Evolutionary conservation across 2,888 invertebrate genomes (phyloP).

Genomic region (Ypsolopha scabrella): DNA sequence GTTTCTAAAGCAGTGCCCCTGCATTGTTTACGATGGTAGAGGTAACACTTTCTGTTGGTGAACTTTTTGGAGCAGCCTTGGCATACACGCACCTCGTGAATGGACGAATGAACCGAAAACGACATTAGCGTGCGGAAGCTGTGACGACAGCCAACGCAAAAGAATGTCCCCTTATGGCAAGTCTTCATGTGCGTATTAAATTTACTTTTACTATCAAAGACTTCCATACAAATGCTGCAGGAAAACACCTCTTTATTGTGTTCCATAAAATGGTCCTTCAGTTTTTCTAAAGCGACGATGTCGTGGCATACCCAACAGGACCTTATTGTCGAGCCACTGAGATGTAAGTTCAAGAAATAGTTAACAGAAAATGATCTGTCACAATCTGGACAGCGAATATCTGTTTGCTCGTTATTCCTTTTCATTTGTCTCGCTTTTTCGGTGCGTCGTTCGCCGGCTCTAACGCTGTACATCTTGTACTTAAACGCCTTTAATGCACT

Average conservation of each 20-base stretch:
- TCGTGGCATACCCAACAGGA: conserved; percentile 23
- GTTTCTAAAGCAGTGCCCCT: conserved; percentile 5
- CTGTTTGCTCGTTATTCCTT: background rate
- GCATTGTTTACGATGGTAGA: conserved; percentile 21
- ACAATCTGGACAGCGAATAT: conserved; percentile 26
- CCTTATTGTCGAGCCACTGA: conserved; percentile 20
- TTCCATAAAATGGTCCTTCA: conserved; percentile 15
- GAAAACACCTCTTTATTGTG: conserved; percentile 17
- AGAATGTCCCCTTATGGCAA: conserved; percentile 12
- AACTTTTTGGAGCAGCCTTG: conserved; percentile 23
- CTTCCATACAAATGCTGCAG: conserved; percentile 23
- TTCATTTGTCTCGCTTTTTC: conserved; percentile 3
- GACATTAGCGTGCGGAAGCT: conserved; percentile 16
- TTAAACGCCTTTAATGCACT: background rate
- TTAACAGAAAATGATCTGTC: conserved; percentile 13
- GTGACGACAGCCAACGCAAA: conserved; percentile 26
- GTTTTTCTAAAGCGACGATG: conserved; percentile 16
- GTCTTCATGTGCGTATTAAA: conserved; percentile 16
- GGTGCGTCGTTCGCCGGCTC: background rate
- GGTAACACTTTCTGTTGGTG: conserved; percentile 24
- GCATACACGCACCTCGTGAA: conserved; percentile 22
- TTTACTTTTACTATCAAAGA: conserved; percentile 14
- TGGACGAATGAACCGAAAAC: conserved; percentile 19
- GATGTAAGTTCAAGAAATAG: conserved; percentile 23
- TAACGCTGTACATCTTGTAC: background rate